Conservation (phyloP, 2,797 vertebrate species). For the Myioborus melanocephalus region DNA sequence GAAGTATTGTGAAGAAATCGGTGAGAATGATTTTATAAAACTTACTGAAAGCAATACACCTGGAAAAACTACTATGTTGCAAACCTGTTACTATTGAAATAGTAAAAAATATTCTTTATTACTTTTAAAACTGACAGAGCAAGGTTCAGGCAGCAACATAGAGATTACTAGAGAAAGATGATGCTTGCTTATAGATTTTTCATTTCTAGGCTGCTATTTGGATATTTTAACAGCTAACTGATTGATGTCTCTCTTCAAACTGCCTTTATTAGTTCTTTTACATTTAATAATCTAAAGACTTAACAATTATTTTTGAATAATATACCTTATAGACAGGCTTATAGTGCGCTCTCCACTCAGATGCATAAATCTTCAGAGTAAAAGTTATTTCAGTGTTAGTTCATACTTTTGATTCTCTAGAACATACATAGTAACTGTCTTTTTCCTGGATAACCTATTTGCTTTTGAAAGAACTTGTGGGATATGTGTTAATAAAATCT, state of each 20-base stretch:
- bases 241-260: neutral
- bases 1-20: neutral
- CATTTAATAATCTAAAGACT: neutral
- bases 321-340: neutral
- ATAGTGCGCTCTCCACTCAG: neutral
- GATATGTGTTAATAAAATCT: neutral
- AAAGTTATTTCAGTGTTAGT: neutral
- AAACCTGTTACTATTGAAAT: neutral
- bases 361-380: neutral
- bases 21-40: neutral
- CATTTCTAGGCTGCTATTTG: neutral
- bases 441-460: neutral
- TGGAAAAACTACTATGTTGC: neutral
- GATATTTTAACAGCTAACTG: neutral
- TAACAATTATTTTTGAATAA: neutral
- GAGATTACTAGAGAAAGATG: neutral
- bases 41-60: neutral
- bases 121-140: neutral
- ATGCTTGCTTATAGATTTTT: neutral
- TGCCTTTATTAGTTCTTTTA: neutral
- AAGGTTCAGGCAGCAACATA: neutral
- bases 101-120: neutral
- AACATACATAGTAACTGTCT: fast-evolving
- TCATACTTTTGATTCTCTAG: neutral
- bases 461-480: neutral